Evolutionary conservation across 2,888 invertebrate genomes (phyloP).

Genomic region (Polydesmus complanatus): DNA sequence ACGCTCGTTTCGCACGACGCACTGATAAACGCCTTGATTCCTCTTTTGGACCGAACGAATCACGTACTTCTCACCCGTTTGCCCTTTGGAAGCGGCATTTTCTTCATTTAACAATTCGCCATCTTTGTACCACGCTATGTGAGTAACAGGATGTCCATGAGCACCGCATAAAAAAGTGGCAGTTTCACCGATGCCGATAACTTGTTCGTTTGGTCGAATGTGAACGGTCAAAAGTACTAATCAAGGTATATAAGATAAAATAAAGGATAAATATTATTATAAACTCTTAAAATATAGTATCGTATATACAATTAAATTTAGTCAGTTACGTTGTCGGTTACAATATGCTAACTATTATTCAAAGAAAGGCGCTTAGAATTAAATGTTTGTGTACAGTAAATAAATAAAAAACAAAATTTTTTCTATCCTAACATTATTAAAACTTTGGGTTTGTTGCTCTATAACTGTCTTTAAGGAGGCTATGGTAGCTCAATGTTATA

Average conservation of each 20-base stretch:
- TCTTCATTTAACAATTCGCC: constrained; percentile 39
- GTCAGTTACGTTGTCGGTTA: neutral
- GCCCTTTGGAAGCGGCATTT: neutral
- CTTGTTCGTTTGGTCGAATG: constrained; percentile 83
- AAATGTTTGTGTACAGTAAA: too few species aligned
- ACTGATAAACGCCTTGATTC: constrained; percentile 34
- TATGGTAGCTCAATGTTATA: too few species aligned
- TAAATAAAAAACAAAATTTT: too few species aligned
- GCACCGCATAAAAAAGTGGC: constrained; percentile 81
- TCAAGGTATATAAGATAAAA: neutral
- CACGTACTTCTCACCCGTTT: constrained; percentile 21
- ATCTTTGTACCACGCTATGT: constrained; percentile 67
- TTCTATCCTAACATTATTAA: too few species aligned
- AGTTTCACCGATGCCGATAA: constrained; percentile 82
- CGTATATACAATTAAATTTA: neutral
- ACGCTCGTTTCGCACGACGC: constrained; percentile 55
- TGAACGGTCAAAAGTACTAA: constrained; percentile 68
- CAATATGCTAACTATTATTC: too few species aligned
- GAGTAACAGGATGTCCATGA: constrained; percentile 68
- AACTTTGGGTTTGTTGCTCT: too few species aligned
- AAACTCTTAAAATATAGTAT: neutral
- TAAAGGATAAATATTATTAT: neutral
- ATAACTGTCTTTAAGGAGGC: too few species aligned
- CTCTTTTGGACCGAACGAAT: constrained; percentile 28
- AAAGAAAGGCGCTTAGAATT: too few species aligned